phyloP scores from a whole-genome alignment of 2,113 vertebrate genomes.

The Toxostoma redivivum region DNA sequence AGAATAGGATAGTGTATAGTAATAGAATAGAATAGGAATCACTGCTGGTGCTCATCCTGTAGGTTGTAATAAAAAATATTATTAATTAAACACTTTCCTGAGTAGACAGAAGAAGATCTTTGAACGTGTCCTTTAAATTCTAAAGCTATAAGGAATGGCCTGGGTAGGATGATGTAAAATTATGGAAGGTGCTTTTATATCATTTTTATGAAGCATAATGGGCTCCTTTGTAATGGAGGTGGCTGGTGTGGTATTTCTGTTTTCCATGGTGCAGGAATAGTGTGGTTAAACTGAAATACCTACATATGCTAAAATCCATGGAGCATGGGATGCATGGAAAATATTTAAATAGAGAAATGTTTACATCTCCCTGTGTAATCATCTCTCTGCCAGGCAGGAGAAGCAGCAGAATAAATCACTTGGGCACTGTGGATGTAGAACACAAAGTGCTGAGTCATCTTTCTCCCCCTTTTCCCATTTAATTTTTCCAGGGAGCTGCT shows the following conservation, averaged over 20 bases:
- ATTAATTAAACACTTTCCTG: neutral
- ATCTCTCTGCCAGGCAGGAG: slow-evolving; percentile 13
- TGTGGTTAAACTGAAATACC: slow-evolving; percentile 12
- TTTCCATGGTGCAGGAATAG: neutral
- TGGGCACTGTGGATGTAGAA: neutral
- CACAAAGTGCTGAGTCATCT: slow-evolving; percentile 48
- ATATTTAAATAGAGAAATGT: slow-evolving; percentile 51
- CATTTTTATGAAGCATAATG: neutral
- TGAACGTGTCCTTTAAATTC: neutral
- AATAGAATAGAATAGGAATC: neutral
- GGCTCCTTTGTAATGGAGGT: neutral
- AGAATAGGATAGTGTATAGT: neutral
- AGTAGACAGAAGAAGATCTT: neutral
- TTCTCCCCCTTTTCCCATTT: neutral
- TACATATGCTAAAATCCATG: neutral
- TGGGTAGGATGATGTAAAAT: neutral
- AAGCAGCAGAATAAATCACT: slow-evolving; percentile 41
- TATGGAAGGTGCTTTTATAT: slow-evolving; percentile 3
- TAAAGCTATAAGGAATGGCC: neutral
- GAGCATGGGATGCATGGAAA: slow-evolving; percentile 5
- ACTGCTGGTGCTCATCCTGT: neutral
- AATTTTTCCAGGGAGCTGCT: neutral
- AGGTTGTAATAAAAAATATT: neutral
- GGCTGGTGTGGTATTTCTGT: slow-evolving; percentile 8
- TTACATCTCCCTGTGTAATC: slow-evolving; percentile 31